Percentiles rank a stretch among this genome's conserved stretches.
Conservation (phyloP, 2,888 invertebrate species). For the Parnassius smintheus region DNA sequence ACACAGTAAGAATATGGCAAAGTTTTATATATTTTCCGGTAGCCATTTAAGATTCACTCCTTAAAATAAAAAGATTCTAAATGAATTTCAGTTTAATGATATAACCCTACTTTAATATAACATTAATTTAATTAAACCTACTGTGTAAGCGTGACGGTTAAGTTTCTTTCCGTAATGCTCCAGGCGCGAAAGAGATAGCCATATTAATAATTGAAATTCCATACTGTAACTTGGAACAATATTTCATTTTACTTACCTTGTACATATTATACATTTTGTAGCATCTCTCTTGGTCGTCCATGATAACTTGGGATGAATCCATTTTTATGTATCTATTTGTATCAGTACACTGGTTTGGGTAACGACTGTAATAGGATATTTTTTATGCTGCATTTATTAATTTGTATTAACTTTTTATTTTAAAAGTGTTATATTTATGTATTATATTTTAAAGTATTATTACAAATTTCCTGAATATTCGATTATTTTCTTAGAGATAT, state of each 20-base stretch:
- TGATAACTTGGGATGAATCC: slow-evolving; percentile 60
- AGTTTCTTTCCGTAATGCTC: slow-evolving; percentile 12
- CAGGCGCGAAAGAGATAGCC: slow-evolving; percentile 19
- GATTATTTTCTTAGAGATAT: no score
- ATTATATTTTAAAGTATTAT: no score
- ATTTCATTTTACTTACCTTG: slow-evolving; percentile 55
- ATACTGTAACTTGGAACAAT: slow-evolving; percentile 20
- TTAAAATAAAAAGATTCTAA: slow-evolving; percentile 22
- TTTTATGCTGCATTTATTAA: no score
- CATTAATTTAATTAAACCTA: slow-evolving; percentile 22
- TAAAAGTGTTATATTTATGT: no score
- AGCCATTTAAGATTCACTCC: neutral
- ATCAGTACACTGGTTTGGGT: slow-evolving; percentile 4
- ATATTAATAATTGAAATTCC: slow-evolving; percentile 25
- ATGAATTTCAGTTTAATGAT: slow-evolving; percentile 22
- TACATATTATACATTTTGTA: slow-evolving; percentile 73
- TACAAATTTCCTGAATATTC: no score
- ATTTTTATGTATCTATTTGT: slow-evolving; percentile 52
- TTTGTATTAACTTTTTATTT: no score
- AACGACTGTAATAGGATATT: neutral
- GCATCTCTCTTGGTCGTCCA: slow-evolving; percentile 63
- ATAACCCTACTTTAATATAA: no score
- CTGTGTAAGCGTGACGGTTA: slow-evolving; percentile 23
- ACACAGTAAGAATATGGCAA: no score
- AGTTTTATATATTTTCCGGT: neutral